phyloP scores from a whole-genome alignment of 2,888 invertebrate species.

The Linnaemya tessellans region DNA sequence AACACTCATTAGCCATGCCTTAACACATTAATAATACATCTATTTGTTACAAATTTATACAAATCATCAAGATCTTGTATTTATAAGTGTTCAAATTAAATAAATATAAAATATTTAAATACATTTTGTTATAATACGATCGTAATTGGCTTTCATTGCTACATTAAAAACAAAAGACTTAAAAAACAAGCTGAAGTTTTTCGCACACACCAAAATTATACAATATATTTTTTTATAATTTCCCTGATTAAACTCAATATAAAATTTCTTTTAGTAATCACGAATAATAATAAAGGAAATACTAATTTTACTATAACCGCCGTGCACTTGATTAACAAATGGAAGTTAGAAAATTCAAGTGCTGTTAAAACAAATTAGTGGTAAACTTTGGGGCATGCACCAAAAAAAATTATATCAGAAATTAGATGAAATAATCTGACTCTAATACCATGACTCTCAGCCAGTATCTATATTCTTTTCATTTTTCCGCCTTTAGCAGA shows the following conservation, averaged over 20 bases:
- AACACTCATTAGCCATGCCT: background rate
- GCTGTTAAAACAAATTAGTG: too few relatives aligned
- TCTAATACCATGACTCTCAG: too few relatives aligned
- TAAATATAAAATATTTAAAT: background rate
- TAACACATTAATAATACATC: background rate
- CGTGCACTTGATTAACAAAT: too few relatives aligned
- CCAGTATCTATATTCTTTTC: too few relatives aligned
- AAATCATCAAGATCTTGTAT: background rate
- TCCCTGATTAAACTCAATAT: too few relatives aligned
- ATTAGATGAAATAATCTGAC: too few relatives aligned
- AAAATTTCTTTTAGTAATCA: background rate
- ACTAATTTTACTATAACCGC: background rate
- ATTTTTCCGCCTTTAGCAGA: too few relatives aligned
- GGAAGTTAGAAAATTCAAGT: too few relatives aligned
- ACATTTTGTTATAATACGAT: background rate
- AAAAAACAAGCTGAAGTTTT: background rate
- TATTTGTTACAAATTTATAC: background rate
- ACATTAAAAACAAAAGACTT: slow-evolving; percentile 25
- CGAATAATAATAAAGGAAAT: background rate
- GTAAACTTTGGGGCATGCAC: too few relatives aligned
- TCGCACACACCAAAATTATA: background rate
- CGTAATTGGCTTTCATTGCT: background rate
- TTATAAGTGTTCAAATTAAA: background rate
- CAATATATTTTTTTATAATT: background rate
- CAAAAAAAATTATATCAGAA: too few relatives aligned